Evolutionary conservation across 1,140 invertebrate genomes (phyloP), one percentile per base, ranked within the genome.

Genomic region (Protaetia brevitarsis): DNA sequence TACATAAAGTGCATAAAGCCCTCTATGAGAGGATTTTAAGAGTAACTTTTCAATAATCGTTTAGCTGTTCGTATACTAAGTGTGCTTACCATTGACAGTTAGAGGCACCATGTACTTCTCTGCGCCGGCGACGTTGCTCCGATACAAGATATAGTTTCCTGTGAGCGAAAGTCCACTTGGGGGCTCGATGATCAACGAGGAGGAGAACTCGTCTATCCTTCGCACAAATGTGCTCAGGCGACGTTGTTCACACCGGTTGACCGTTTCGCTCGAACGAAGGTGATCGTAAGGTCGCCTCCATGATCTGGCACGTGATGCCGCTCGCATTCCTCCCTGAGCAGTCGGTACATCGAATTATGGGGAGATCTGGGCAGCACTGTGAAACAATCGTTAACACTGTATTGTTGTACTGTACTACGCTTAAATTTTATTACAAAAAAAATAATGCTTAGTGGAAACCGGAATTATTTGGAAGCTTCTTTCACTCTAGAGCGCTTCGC

Each of bases 241-340:
- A 73, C 69, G 64, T 76, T 77, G 31, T 82, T 82, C 57, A 81
- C 36, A 89, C 85, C 2, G 85, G 81, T 72, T 89, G 85, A 28
- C 89, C 91, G 77, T 95, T 91, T 75, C 90, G 86, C 74, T 90
- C 90, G 90, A 90, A 93, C 83, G 79, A 98, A 94, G 64, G 87
- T 89, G 68, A 98, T 89, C 16, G 95, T 95, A 67, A 93, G 86
- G 83, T 98, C 95, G 10, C 96, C 96, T 95, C 93, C 75, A 95
- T 88, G 70, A 97, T 93, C 74, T 94, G 91, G 81, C 96, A 98
- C 64, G 94, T 91, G 69, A 97, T 92, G 93, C 93, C 7, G 94
- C 92, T 65, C 95, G 83, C 86, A 95, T 95, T 10, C 95, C 95
- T 82, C 96, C 94, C 64, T 91, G 85, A 94, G 80, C 72, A 90